These are phyloP conservation scores for rabbit (Oryctolagus cuniculus) DNA, from an alignment of 2,113 vertebrate genomes.

Conservation along the genomic window mOryCun1.1 NC_091437.1:17300001-17300500, in stretches of 20 bases:
- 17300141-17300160: slow-evolving; percentile 17
- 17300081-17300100: too few relatives aligned
- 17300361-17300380: background rate
- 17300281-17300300: background rate
- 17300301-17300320: background rate
- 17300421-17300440: background rate
- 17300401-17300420: background rate
- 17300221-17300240: too few relatives aligned
- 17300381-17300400: slow-evolving; percentile 4
- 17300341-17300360: background rate
- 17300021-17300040: too few relatives aligned
- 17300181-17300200: background rate
- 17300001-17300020: too few relatives aligned
- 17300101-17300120: background rate
- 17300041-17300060: too few relatives aligned
- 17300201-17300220: background rate
- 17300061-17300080: too few relatives aligned
- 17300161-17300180: background rate
- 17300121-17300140: background rate
- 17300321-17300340: slow-evolving; percentile 19
- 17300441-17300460: slow-evolving; percentile 15
- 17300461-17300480: slow-evolving; percentile 95
- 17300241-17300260: too few relatives aligned
- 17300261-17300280: background rate
- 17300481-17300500: slow-evolving; percentile 97